These are phyloP conservation scores for Engystomops pustulosus DNA, from an alignment of 2,113 vertebrate species.

Conservation along the genomic window DNA sequence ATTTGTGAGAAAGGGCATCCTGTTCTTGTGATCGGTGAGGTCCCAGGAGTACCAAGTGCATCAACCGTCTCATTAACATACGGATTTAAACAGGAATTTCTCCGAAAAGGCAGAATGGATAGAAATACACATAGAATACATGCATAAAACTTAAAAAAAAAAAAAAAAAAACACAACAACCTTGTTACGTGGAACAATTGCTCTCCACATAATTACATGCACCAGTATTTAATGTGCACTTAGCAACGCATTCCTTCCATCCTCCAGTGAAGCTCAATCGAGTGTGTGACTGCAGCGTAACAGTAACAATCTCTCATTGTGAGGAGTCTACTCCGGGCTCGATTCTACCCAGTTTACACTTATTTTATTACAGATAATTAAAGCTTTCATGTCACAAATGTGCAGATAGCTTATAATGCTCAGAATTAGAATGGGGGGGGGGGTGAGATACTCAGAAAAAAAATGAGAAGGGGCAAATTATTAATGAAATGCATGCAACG, in stretches of 20 bases:
- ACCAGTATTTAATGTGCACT: neutral
- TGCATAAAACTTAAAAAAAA: no score
- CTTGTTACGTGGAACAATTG: neutral
- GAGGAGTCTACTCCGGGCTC: neutral
- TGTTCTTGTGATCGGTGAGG: no score
- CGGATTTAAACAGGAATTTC: no score
- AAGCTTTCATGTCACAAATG: neutral
- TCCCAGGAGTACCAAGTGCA: no score
- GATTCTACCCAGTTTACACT: neutral
- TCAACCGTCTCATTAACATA: no score
- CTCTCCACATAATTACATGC: neutral
- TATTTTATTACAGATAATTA: neutral
- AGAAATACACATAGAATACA: no score
- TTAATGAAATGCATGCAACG: neutral
- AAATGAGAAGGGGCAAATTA: neutral
- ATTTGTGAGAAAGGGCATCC: no score
- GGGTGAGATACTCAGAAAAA: no score
- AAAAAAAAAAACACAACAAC: no score
- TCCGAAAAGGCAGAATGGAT: no score
- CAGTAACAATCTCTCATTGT: neutral
- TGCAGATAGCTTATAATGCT: neutral
- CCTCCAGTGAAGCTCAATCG: neutral
- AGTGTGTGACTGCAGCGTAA: neutral
- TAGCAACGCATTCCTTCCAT: constrained; percentile 1
- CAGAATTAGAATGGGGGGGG: neutral